Evolutionary conservation across 2,113 vertebrate species (phyloP), one percentile per base, ranked within the genome.

Genomic region (Burhinus bistriatus): DNA sequence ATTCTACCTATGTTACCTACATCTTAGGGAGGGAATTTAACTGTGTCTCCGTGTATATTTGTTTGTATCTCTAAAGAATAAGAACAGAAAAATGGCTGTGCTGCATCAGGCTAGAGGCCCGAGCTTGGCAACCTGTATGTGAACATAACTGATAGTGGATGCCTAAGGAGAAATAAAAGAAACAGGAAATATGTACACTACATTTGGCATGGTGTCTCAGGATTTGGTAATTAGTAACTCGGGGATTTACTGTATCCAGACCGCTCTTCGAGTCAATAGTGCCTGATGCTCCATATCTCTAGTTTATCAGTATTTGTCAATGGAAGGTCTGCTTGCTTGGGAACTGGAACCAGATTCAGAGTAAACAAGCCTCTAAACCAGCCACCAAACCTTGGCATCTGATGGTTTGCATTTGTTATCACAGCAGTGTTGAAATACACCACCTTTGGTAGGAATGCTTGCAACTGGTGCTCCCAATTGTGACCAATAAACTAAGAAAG

Each of bases 221-320:
- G 38, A 26, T 62, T 55, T 93, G 81, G 57, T 86, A 94, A 89
- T 96, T 34, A 76, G 77, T 84, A 91, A 95, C 87, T 75, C 2
- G 1, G 42, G 55, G 81, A 69, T 87, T 95, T 89, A 34, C 68
- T 45, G 32, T 51, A 75, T 70, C 32, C 38, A 64, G 52, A 32
- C 21, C 26, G 13, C 42, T 44, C 77, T 78, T 23, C 59, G 52
- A 45, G 59, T 47, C 84, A 78, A 6, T 66, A 73, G 32, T 30
- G n/a, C 85, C 34, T 61, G 64, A 36, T 40, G 44, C 30, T 90
- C 65, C 2, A 0, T 83, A 70, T 95, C 71, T 90, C 69, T 57
- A 25, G 32, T 82, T 94, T 90, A 91, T 96, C 81, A 44, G 30
- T 91, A 36, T 94, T 95, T 97, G 55, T 70, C 59, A 71, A 19